Evolutionary conservation across 2,888 invertebrate species (phyloP), one percentile per base, ranked within the genome.

Genomic region (Zaprionus obscuricornis): DNA sequence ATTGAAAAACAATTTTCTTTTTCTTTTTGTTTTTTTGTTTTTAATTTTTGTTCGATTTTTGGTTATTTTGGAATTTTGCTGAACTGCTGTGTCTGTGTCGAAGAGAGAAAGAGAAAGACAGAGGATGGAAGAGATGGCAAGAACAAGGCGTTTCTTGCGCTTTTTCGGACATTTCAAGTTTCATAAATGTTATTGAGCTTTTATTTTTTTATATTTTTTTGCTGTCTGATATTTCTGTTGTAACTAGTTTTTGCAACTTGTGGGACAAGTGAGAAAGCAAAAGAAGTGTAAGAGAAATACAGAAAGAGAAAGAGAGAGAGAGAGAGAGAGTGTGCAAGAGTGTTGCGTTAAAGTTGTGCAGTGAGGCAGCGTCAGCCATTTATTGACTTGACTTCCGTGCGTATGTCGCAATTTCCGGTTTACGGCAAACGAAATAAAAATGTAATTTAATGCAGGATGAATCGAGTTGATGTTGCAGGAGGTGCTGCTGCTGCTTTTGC

Each of bases 311-410:
- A n/a, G n/a, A n/a, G n/a, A n/a, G n/a, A n/a, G n/a, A n/a, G n/a
- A n/a, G n/a, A n/a, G n/a, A n/a, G n/a, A 7, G 11, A 26, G 22
- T 14, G 27, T 13, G 37, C n/a, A 16, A 29, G n/a, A 14, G 24
- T 11, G 11, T 22, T 14, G 8, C 13, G 13, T 14, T 4, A 18
- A 16, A 42, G 50, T 20, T 42, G 5, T 34, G 59, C 24, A 33
- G 42, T 43, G 39, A 10, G n/a, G n/a, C n/a, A 49, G 37, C 56
- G 57, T 20, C 54, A 65, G 57, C 73, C 74, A 72, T 73, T 83
- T 79, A 85, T 86, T 85, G 85, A 83, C 79, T 72, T 68, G 67
- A 83, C 87, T 86, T 83, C 87, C 87, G 87, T 86, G 86, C 85
- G 81, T 87, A 71, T 85, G 87, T 74, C 77, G 85, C 87, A 83